Base-by-base conservation (phyloP, 2,113 vertebrate genomes). In the Takifugu flavidus region DNA sequence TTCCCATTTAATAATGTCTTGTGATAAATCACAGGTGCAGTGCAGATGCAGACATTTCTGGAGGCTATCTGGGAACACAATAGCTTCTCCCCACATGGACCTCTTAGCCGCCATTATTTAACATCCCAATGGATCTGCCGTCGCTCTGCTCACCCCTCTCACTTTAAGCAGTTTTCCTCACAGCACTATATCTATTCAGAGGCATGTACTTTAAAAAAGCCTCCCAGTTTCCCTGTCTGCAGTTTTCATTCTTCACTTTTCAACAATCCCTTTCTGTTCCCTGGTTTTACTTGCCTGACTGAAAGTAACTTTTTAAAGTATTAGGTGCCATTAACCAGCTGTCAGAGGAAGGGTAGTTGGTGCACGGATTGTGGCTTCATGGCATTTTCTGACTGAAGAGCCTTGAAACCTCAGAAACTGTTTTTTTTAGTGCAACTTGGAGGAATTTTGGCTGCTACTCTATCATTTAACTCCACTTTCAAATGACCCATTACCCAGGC, bases 391-490 rank as follows among this genome's bases (percentile, higher is more conserved):
- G 3, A 54, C 13, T 66, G 64, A 69, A 49, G 50, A 74, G 55
- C 31, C 63, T 47, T n/a, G 2, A 47, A 39, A 39, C 34, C 34
- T 39, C 34, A 39, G 12, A n/a, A 47, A 47, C 1, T 2, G 3
- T 5, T 47, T n/a, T 47, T 47, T 47, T 47, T 47, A 46, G 13
- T 46, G 4, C 13, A 46, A 15, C 15, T 46, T 46, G 2, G 49
- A 69, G 46, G 68, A 45, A 62, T 59, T 65, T 70, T 6, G 1
- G 25, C 65, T 74, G 59, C 54, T 53, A 59, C 42, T 53, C 66
- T 67, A 67, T 78, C 67, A 80, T 83, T 78, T 77, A 66, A 73
- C 79, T 70, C 52, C 20, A 49, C 61, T 74, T 81, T 77, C 47
- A 73, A 81, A 82, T 72, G 46, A 77, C 59, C 65, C 68, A 77